These are phyloP conservation scores for Homarus americanus DNA, from an alignment of 1,140 invertebrate species.

Conservation along the genomic window DNA sequence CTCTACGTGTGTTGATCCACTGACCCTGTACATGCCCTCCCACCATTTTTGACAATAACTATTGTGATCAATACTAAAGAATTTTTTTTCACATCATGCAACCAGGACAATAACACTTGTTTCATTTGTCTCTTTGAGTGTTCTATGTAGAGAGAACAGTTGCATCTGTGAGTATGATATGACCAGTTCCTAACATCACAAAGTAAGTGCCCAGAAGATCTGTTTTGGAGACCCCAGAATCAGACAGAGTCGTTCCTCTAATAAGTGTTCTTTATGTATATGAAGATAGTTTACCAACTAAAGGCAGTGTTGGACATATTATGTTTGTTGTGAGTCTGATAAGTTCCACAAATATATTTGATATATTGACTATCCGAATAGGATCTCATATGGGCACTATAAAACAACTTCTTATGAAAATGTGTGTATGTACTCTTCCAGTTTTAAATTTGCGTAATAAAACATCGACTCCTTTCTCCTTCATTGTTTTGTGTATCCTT, in stretches of 20 bases:
- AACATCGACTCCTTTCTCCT: slow-evolving; percentile 67
- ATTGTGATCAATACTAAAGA: slow-evolving; percentile 47
- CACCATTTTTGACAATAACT: slow-evolving; percentile 52
- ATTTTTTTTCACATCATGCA: slow-evolving; percentile 37
- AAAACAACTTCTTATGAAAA: slow-evolving; percentile 69
- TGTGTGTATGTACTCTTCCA: slow-evolving; percentile 72
- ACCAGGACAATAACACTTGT: slow-evolving; percentile 54
- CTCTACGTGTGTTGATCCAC: slow-evolving; percentile 24
- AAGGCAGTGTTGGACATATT: slow-evolving; percentile 59
- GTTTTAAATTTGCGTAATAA: slow-evolving; percentile 72
- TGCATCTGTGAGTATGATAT: slow-evolving; percentile 71
- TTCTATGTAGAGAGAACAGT: slow-evolving; percentile 69
- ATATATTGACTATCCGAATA: slow-evolving; percentile 61
- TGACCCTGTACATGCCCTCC: slow-evolving; percentile 18
- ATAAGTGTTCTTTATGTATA: slow-evolving; percentile 61
- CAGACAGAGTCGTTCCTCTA: slow-evolving; percentile 60
- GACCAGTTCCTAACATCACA: slow-evolving; percentile 72
- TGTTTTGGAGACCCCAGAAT: slow-evolving; percentile 68
- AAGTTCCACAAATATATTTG: slow-evolving; percentile 59
- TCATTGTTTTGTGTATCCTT: slow-evolving; percentile 26
- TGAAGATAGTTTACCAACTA: slow-evolving; percentile 58
- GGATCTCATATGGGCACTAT: slow-evolving; percentile 71
- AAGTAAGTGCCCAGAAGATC: slow-evolving; percentile 70
- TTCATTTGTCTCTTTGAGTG: slow-evolving; percentile 61
- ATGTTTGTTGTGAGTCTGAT: slow-evolving; percentile 64